Conservation (phyloP, 2,888 invertebrate genomes). For the Microctonus aethiopoides region DNA sequence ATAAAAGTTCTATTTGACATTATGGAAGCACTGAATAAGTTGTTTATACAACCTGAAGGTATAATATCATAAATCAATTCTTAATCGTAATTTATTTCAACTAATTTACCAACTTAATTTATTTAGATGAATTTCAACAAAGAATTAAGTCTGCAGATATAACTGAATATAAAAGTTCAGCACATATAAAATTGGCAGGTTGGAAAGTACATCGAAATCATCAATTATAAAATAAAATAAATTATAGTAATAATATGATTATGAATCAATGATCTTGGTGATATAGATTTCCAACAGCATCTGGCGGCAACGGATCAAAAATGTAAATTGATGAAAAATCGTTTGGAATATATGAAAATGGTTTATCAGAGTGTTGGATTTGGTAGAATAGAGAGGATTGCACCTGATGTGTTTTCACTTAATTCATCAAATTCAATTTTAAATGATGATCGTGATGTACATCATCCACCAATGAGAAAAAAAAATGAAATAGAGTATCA, state of each 20-base stretch:
- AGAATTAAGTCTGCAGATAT: background rate
- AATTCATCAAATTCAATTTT: background rate
- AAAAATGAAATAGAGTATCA: no score
- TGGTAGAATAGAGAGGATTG: constrained; percentile 22
- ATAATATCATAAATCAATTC: no score
- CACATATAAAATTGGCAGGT: constrained; percentile 42
- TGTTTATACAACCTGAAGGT: background rate
- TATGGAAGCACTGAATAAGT: constrained; percentile 2
- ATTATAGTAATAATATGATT: background rate
- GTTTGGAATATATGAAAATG: constrained; percentile 66
- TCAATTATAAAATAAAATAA: background rate
- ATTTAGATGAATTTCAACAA: background rate
- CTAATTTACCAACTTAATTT: no score
- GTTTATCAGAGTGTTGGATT: constrained; percentile 55
- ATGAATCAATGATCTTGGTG: background rate
- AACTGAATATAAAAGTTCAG: background rate
- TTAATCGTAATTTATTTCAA: no score
- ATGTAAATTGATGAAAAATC: constrained; percentile 65
- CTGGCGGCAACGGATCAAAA: constrained; percentile 65
- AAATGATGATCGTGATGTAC: background rate
- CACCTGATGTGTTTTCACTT: background rate
- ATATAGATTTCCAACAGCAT: constrained; percentile 67
- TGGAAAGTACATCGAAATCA: constrained; percentile 4
- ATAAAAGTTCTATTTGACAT: constrained; percentile 3
- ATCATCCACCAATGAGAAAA: no score